A percentile compares a stretch with the other conserved stretches of the same genome.
Conservation (phyloP, 2,113 vertebrate species). For the Mohoua ochrocephala region DNA sequence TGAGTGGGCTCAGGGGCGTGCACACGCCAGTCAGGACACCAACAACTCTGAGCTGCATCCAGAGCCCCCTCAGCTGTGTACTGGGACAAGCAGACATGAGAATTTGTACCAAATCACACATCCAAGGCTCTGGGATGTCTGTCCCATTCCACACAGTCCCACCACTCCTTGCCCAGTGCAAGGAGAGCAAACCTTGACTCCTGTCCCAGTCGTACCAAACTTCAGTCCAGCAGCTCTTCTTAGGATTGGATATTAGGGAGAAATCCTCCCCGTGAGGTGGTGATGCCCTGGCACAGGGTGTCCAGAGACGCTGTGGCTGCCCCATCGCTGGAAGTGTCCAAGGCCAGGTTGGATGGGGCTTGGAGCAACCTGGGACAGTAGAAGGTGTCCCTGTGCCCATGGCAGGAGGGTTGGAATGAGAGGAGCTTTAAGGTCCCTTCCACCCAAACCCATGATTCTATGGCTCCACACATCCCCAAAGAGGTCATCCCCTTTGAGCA, state of each 20-base stretch:
- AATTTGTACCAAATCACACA: background rate
- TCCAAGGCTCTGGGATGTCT: background rate
- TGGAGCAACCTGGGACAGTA: background rate
- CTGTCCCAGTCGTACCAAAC: background rate
- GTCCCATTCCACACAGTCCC: background rate
- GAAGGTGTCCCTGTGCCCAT: background rate
- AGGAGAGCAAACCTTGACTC: background rate
- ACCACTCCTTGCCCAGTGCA: background rate
- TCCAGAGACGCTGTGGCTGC: background rate
- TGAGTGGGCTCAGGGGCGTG: too few relatives aligned
- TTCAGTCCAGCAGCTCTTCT: background rate
- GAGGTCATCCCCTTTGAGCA: background rate
- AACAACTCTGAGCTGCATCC: background rate
- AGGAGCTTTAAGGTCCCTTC: background rate
- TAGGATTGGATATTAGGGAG: background rate
- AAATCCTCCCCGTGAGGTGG: background rate
- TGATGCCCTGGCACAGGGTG: background rate
- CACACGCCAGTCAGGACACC: background rate
- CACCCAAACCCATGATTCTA: background rate
- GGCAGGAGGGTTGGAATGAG: background rate
- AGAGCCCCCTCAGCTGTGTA: background rate
- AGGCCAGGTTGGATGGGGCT: fast-evolving
- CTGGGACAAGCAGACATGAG: background rate
- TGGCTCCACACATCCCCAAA: background rate
- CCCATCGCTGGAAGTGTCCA: background rate